phyloP scores from a whole-genome alignment of 2,888 invertebrate genomes.

The Pollenia amentaria region DNA sequence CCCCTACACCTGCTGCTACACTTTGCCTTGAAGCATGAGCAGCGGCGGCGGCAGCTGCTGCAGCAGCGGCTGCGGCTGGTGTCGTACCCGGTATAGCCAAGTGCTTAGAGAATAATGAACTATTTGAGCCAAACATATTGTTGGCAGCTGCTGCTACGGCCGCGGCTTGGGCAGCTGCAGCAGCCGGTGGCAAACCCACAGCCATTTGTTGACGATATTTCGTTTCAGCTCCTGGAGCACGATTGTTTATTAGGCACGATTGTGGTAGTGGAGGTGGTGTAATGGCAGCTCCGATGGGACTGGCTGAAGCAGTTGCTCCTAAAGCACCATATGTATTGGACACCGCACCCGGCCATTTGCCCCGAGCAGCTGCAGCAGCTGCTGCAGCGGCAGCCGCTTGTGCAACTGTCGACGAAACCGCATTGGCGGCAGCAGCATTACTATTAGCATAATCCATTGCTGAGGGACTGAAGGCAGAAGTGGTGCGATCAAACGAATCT shows the following conservation, averaged over 20 bases:
- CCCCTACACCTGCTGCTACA: conserved; percentile 69
- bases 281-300: conserved; percentile 86
- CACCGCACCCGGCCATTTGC: conserved; percentile 86
- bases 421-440: conserved; percentile 82
- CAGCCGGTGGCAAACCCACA: conserved; percentile 84
- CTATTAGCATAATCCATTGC: conserved; percentile 87
- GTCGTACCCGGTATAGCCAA: conserved; percentile 81
- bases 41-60: conserved; percentile 77
- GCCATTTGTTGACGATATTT: conserved; percentile 88
- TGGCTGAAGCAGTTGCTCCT: conserved; percentile 84
- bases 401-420: conserved; percentile 84
- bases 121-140: conserved; percentile 90
- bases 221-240: conserved; percentile 96
- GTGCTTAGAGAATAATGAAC: conserved; percentile 90
- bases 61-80: conserved; percentile 78
- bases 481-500: conserved; percentile 92
- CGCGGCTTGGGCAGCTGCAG: conserved; percentile 81
- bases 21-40: conserved; percentile 85
- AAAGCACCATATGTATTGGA: conserved; percentile 82
- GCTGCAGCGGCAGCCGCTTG: conserved; percentile 81
- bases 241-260: conserved; percentile 87
- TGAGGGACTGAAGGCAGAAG: conserved; percentile 91
- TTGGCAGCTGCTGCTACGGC: conserved; percentile 85
- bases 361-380: conserved; percentile 82
- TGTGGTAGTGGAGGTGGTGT: conserved; percentile 92